phyloP scores from a whole-genome alignment of 2,113 vertebrate species.

The Monopterus albus region DNA sequence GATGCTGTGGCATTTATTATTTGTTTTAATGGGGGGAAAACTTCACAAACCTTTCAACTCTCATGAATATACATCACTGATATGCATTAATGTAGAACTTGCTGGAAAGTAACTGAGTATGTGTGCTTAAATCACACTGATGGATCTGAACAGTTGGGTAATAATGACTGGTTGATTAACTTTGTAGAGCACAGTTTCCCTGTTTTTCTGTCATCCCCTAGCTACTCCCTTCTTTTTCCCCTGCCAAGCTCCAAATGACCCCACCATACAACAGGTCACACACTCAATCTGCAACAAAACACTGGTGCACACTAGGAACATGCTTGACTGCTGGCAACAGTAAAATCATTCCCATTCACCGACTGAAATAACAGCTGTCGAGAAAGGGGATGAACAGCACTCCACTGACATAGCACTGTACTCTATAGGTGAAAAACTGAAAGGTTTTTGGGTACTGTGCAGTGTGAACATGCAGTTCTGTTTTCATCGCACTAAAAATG shows the following conservation, averaged over 20 bases:
- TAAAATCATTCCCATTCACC: constrained; percentile 33
- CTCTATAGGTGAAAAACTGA: neutral
- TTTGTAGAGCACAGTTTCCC: constrained; percentile 6
- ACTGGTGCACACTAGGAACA: constrained; percentile 27
- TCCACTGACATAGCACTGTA: constrained; percentile 15
- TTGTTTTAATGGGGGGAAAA: constrained; percentile 8
- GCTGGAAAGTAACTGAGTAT: neutral
- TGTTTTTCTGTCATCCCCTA: neutral
- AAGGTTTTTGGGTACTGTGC: constrained; percentile 6
- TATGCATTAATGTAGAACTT: constrained; percentile 4
- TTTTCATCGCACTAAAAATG: neutral
- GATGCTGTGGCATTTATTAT: neutral
- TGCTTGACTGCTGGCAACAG: constrained; percentile 14
- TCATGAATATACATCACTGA: neutral
- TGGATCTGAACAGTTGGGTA: neutral
- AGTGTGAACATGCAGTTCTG: neutral
- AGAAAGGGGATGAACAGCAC: constrained; percentile 24
- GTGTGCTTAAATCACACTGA: constrained; percentile 10
- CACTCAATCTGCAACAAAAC: constrained; percentile 44
- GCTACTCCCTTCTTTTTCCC: constrained; percentile 1
- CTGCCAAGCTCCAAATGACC: constrained; percentile 34
- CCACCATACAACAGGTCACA: constrained; percentile 31
- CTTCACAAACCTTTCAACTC: neutral
- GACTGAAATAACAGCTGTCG: constrained; percentile 64
- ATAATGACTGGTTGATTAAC: neutral